phyloP scores from a whole-genome alignment of 2,888 invertebrate genomes.

The Stramonita haemastoma region DNA sequence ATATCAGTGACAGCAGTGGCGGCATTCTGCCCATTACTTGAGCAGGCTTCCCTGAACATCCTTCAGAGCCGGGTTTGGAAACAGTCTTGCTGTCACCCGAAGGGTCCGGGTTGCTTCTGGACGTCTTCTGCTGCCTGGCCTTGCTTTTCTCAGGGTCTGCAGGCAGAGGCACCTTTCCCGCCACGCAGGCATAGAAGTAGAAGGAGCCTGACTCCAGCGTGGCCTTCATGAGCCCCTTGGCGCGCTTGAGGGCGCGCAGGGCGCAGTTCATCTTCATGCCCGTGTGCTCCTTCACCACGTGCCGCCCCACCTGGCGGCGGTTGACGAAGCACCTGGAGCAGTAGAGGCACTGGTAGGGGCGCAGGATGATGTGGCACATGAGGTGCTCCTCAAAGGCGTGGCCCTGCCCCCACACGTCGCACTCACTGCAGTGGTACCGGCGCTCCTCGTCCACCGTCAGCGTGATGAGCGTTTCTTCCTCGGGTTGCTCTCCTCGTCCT shows the following conservation, averaged over 20 bases:
- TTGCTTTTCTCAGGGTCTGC: constrained; percentile 41
- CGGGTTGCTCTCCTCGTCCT: constrained; percentile 42
- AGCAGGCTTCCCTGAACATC: background rate
- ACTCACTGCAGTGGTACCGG: constrained; percentile 48
- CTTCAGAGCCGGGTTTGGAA: background rate
- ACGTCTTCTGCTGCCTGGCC: constrained; percentile 22
- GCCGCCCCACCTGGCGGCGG: constrained; percentile 51
- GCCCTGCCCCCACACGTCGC: constrained; percentile 48
- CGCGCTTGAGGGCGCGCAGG: constrained; percentile 50
- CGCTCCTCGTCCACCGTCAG: constrained; percentile 12
- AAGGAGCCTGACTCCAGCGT: constrained; percentile 44
- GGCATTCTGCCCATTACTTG: background rate
- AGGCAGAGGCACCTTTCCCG: constrained; percentile 50
- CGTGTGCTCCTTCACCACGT: constrained; percentile 48
- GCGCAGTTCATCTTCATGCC: constrained; percentile 57
- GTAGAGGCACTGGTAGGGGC: constrained; percentile 55
- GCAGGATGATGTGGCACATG: constrained; percentile 54
- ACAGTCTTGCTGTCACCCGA: background rate
- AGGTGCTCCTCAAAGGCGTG: constrained; percentile 56
- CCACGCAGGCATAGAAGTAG: constrained; percentile 50
- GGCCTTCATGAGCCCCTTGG: constrained; percentile 51
- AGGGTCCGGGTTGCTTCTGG: background rate
- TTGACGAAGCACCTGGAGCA: constrained; percentile 55
- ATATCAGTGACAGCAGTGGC: no score
- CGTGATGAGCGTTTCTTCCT: constrained; percentile 36